Evolutionary conservation across 1,140 invertebrate species (phyloP).

Genomic region (Psilanteris sp.): DNA sequence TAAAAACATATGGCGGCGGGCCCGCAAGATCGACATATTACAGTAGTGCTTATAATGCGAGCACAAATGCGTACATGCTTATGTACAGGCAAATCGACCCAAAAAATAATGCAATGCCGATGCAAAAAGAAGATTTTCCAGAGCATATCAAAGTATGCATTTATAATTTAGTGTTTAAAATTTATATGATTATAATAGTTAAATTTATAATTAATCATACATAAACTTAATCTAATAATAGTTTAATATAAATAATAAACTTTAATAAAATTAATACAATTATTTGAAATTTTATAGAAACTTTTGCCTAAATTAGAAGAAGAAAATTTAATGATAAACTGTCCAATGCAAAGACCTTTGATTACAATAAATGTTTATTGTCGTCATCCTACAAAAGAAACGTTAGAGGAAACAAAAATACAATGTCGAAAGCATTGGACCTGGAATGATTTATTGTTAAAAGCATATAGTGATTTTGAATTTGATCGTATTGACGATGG

Average conservation of each 20-base stretch:
- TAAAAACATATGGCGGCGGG: slow-evolving; percentile 91
- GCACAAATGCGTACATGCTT: slow-evolving; percentile 96
- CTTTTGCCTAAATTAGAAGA: slow-evolving; percentile 84
- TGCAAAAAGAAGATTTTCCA: slow-evolving; percentile 86
- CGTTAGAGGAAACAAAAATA: slow-evolving; percentile 81
- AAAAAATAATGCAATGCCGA: slow-evolving; percentile 84
- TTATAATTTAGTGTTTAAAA: too few species aligned
- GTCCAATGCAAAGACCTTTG: slow-evolving; percentile 78
- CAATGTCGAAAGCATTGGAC: slow-evolving; percentile 81
- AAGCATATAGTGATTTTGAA: not conserved
- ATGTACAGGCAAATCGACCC: slow-evolving; percentile 93
- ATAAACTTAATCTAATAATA: too few species aligned
- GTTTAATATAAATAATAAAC: too few species aligned
- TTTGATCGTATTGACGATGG: not conserved
- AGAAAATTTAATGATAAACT: slow-evolving; percentile 79
- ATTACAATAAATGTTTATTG: slow-evolving; percentile 83
- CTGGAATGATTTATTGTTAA: slow-evolving; percentile 80
- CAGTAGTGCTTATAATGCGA: slow-evolving; percentile 87
- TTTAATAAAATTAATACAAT: too few species aligned
- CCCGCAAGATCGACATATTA: slow-evolving; percentile 85
- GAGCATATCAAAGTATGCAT: slow-evolving; percentile 83
- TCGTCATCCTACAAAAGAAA: slow-evolving; percentile 81
- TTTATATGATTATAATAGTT: too few species aligned
- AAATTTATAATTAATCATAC: too few species aligned
- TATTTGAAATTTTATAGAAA: slow-evolving; percentile 70